Conservation (phyloP, 2,113 vertebrate species). For the Saguinus midas region DNA sequence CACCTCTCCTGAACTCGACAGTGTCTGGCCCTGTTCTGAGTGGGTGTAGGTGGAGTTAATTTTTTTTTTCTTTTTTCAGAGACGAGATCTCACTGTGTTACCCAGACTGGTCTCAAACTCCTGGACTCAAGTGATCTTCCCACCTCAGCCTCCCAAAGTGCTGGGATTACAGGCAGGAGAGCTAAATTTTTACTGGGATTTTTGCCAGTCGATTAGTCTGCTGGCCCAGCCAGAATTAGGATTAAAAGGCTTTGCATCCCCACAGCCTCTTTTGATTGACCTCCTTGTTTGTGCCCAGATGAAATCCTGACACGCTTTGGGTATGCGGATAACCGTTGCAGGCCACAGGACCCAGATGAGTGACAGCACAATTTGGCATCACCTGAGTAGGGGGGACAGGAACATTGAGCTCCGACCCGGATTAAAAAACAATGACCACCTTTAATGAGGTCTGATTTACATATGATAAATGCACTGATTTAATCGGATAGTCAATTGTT, state of each 20-base stretch:
- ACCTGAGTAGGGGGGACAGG: background rate
- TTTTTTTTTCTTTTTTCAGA: no score
- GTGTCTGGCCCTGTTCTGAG: background rate
- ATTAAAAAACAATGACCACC: background rate
- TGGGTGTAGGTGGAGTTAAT: background rate
- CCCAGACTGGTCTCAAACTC: no score
- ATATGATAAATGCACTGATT: background rate
- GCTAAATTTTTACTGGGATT: background rate
- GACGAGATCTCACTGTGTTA: no score
- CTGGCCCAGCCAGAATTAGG: background rate
- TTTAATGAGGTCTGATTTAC: background rate
- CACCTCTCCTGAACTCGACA: background rate
- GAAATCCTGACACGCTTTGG: background rate
- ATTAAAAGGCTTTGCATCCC: background rate
- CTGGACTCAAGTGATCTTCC: no score
- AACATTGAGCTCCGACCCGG: background rate
- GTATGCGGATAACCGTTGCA: background rate
- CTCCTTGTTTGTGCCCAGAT: background rate
- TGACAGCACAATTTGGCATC: background rate
- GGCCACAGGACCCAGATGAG: background rate
- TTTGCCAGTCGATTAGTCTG: background rate
- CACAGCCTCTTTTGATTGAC: background rate
- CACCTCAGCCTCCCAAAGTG: no score
- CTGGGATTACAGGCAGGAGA: background rate
- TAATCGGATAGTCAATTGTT: background rate